Base-by-base conservation (phyloP, 2,113 vertebrate species). In the Hippotragus niger region DNA sequence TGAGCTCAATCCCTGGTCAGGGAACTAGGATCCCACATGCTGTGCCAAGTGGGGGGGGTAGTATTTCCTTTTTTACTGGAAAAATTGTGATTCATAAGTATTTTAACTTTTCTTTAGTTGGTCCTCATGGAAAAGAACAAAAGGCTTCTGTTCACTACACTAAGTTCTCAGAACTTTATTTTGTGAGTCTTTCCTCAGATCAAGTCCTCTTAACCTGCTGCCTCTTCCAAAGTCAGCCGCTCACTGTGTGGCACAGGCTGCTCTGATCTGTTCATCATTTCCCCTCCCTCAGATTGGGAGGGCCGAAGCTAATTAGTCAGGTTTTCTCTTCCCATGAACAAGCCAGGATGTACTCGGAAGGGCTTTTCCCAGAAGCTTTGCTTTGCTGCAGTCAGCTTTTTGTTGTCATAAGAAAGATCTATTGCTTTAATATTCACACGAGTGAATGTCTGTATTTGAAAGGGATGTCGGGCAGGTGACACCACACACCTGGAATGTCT, bases 401-500 rank as follows among this genome's bases (percentile, higher is more conserved):
- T 91, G 91, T 94, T 97, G 97, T 95, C 94, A 96, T 47, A 10
- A 85, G 43, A 29, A 36, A 98, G 98, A 97, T 97, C 88, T 98
- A 95, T 87, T 85, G 95, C 97, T 97, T 76, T 71, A 97, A 93
- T 97, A 96, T 43, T 36, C 74, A 53, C 2, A 82, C 81, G 10
- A 92, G 47, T 85, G 95, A 57, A 45, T n/a, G 58, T 94, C 96
- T 96, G 93, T 86, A 31, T 94, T 76, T 96, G 89, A 88, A 90
- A 94, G 0, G 87, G 57, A 96, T 67, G 3, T 92, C 96, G 89
- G 96, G 96, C 95, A 3, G 1, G 36, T 97, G 88, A 97, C 95
- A 92, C 92, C 43, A 82, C 94, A 98, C 98, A 89, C 74, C 95
- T 97, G 98, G 93, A n/a, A 80, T 13, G 90, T 96, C 98, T 98